Percentiles rank a stretch among this genome's conserved stretches.
These are phyloP conservation scores for Brenthis daphne DNA, from an alignment of 2,888 invertebrate genomes.

Conservation along the genomic window DNA sequence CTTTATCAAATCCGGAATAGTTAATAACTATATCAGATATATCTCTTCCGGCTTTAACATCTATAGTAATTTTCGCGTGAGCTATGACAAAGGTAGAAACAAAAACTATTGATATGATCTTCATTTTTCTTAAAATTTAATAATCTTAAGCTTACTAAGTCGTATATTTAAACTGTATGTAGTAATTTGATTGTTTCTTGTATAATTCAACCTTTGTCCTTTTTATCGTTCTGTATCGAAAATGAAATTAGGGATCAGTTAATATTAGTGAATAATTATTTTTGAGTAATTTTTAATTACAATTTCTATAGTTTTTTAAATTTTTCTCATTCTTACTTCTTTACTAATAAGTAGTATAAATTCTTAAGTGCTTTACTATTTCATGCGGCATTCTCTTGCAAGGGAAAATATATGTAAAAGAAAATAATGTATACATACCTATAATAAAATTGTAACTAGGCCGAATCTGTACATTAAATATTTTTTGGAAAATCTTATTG, in stretches of 20 bases:
- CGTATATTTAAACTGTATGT: neutral
- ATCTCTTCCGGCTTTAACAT: slow-evolving; percentile 46
- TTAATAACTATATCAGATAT: slow-evolving; percentile 46
- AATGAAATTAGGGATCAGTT: slow-evolving; percentile 6
- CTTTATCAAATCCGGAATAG: slow-evolving; percentile 53
- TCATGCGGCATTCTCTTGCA: too few relatives aligned
- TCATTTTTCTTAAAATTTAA: slow-evolving; percentile 15
- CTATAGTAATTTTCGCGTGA: slow-evolving; percentile 53
- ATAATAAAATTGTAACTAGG: too few relatives aligned
- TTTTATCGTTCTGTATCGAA: slow-evolving; percentile 6
- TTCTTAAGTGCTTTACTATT: too few relatives aligned
- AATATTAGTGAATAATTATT: neutral
- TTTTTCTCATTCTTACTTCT: too few relatives aligned
- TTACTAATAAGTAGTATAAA: too few relatives aligned
- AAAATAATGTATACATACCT: too few relatives aligned
- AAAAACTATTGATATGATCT: neutral
- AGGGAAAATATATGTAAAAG: too few relatives aligned
- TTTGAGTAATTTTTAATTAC: neutral
- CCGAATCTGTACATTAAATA: too few relatives aligned
- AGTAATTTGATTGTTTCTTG: neutral
- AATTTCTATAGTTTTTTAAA: too few relatives aligned
- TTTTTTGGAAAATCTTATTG: too few relatives aligned
- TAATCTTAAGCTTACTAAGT: neutral
- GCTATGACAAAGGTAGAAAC: slow-evolving; percentile 28
- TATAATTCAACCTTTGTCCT: slow-evolving; percentile 5